Percentiles rank a stretch among this genome's conserved stretches.
Conservation (phyloP, 2,797 vertebrate species). For the Lagothrix lagotricha region DNA sequence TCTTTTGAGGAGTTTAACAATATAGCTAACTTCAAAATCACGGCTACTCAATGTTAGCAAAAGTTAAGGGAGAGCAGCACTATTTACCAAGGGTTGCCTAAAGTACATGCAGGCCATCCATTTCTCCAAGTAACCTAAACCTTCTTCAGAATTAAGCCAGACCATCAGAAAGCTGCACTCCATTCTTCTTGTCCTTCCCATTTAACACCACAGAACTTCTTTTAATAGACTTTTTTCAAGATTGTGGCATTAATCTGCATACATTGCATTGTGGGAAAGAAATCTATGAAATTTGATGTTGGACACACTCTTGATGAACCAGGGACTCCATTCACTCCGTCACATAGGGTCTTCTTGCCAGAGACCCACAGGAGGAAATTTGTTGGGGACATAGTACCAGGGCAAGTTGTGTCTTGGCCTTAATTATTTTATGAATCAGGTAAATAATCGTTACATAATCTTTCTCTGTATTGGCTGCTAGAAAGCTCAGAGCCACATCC, state of each 20-base stretch:
- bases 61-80: background rate
- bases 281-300: background rate
- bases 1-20: background rate
- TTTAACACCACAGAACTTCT: background rate
- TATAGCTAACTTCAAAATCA: background rate
- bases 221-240: background rate
- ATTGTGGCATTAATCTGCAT: background rate
- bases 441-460: background rate
- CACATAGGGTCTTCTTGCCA: background rate
- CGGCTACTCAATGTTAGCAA: background rate
- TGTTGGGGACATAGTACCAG: background rate
- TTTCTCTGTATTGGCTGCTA: background rate
- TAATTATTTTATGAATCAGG: background rate
- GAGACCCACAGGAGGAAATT: background rate
- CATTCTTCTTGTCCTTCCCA: background rate
- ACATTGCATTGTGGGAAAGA: background rate
- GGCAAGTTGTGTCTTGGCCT: background rate
- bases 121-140: background rate
- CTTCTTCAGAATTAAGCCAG: background rate
- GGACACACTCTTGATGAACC: background rate
- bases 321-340: background rate
- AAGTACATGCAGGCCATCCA: background rate
- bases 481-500: background rate
- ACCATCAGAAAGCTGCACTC: background rate
- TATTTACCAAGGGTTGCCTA: background rate